Base-by-base conservation (phyloP, 2,797 vertebrate genomes). In the Rhincodon typus region DNA sequence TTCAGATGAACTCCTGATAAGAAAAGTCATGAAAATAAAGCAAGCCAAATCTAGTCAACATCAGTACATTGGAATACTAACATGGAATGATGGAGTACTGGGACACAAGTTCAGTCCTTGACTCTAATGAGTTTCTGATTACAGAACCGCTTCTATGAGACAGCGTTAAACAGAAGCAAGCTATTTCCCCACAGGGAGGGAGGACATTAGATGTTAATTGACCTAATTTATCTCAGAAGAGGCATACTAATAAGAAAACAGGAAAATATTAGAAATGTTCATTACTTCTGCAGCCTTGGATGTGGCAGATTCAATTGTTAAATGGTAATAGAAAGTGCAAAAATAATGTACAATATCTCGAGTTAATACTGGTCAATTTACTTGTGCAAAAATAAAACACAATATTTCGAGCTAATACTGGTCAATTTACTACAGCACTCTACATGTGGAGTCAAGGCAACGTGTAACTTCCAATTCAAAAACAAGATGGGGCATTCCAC, bases 41-140 rank as follows among this genome's bases (percentile, higher is more conserved):
- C 17, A 67, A 38, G 12, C 1, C 23, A 38, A 67, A 53, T 67
- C n/a, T 7, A 67, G 30, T 34, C 34, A 38, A n/a, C 67, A 23
- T n/a, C 90, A 67, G 66, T 93, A 19, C 34, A 67, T 2, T 90
- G 53, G 53, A 90, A 90, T 27, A n/a, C 50, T 57, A 62, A 93
- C n/a, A 15, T 93, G 90, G 23, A 8, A 67, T 93, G 90, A 67
- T 67, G 57, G n/a, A 67, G 57, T 93, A 19, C 90, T 93, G 57
- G 62, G 90, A 46, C 34, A 38, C 57, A 66, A 93, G 90, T 93
- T 93, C 90, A 93, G 90, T 67, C 90, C 62, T n/a, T 93, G 21
- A 93, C 62, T 67, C 34, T 67, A 93, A 93, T 67, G 34, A 93
- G 57, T 27, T 93, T 93, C 90, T 93, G 90, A 93, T 93, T 67